Percentiles rank a stretch among this genome's conserved stretches.
Evolutionary conservation across 2,797 vertebrate species (phyloP).

Genomic region (Allobates femoralis): DNA sequence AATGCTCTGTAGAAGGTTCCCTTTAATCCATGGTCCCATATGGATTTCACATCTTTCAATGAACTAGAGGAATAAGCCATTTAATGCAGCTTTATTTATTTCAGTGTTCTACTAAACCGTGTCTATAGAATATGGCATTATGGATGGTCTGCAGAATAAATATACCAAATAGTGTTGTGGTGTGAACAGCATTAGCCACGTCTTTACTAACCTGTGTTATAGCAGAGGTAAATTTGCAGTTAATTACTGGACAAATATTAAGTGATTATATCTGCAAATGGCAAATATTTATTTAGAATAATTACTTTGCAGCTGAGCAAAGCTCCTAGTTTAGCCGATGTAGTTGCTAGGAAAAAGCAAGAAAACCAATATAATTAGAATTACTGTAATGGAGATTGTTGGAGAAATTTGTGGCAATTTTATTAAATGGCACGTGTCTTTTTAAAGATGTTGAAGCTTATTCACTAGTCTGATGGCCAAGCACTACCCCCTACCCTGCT

Average conservation of each 20-base stretch:
- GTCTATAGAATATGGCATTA: not conserved
- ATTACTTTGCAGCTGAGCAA: not conserved
- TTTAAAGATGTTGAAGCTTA: too few relatives aligned
- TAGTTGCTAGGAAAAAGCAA: not conserved
- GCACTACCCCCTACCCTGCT: too few relatives aligned
- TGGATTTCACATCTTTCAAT: too few relatives aligned
- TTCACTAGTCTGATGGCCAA: too few relatives aligned
- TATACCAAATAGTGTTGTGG: not conserved
- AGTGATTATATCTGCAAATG: not conserved
- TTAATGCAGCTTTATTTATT: not conserved
- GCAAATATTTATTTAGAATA: not conserved
- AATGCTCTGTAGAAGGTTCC: too few relatives aligned
- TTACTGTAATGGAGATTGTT: not conserved
- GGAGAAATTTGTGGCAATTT: too few relatives aligned
- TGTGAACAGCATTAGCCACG: not conserved
- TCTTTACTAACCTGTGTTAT: not conserved
- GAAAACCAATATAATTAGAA: not conserved
- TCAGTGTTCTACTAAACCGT: not conserved
- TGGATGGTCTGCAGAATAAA: not conserved
- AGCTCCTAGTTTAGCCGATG: not conserved
- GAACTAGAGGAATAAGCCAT: too few relatives aligned
- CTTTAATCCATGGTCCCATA: too few relatives aligned
- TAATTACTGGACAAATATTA: not conserved
- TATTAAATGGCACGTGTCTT: too few relatives aligned
- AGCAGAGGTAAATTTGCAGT: not conserved